Evolutionary conservation across 2,888 invertebrate genomes (phyloP).

Genomic region (Philonicus albiceps): DNA sequence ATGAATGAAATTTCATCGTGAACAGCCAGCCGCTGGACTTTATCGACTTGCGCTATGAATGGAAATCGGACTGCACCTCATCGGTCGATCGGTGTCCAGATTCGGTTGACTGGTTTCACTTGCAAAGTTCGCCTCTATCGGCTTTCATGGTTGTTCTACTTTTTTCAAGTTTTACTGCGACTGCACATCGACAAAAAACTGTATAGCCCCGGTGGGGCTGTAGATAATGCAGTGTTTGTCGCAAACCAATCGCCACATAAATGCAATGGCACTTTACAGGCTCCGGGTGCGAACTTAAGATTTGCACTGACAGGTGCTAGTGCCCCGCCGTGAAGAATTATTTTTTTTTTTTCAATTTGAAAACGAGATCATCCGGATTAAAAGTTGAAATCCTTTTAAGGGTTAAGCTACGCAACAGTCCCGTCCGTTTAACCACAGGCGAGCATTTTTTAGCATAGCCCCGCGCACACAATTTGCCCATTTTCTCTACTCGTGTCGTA

Average conservation of each 20-base stretch:
- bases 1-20: conserved; percentile 20
- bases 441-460: background rate
- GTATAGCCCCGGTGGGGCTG: background rate
- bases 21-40: background rate
- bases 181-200: background rate
- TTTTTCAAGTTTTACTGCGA: conserved; percentile 20
- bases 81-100: background rate
- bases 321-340: background rate
- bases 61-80: background rate
- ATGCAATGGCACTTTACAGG: background rate
- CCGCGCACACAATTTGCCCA: background rate
- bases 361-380: background rate
- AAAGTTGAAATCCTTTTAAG: background rate
- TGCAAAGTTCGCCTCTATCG: conserved; percentile 13
- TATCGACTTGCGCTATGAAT: conserved; percentile 5
- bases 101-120: conserved; percentile 25
- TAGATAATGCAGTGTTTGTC: background rate
- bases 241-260: background rate
- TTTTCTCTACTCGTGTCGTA: background rate
- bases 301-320: background rate
- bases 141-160: conserved; percentile 10
- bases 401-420: background rate
- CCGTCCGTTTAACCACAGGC: background rate
- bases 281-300: background rate
- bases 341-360: background rate